Conservation (phyloP, 2,113 vertebrate genomes). For the Erythrolamprus reginae region DNA sequence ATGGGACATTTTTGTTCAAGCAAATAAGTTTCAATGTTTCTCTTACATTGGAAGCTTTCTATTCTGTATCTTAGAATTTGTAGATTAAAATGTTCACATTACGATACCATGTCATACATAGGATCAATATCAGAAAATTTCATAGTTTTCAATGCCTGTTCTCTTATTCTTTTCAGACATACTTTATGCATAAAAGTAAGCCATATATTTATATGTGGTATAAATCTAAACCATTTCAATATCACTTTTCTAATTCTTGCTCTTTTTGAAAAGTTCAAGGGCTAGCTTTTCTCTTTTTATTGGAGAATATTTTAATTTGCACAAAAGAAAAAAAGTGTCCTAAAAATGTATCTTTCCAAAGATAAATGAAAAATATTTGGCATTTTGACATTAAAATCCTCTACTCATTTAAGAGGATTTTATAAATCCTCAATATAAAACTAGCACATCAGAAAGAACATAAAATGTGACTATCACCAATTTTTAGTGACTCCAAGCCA, state of each 20-base stretch:
- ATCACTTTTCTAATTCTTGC: background rate
- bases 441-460: background rate
- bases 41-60: background rate
- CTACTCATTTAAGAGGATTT: background rate
- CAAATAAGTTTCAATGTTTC: background rate
- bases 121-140: background rate
- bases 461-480: background rate
- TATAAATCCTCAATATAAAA: background rate
- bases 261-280: background rate
- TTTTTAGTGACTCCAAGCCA: background rate
- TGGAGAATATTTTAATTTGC: background rate
- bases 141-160: background rate
- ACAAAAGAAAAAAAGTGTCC: background rate
- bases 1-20: background rate
- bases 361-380: background rate
- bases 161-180: too few relatives aligned
- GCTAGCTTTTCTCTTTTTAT: background rate
- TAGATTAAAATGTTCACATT: background rate
- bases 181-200: background rate
- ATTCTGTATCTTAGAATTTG: background rate
- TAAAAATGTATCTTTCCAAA: background rate
- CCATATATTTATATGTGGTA: background rate
- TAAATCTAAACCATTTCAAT: background rate
- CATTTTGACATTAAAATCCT: background rate
- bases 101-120: background rate